Conservation (phyloP, 1,140 invertebrate species). For the Hyles vespertilio region DNA sequence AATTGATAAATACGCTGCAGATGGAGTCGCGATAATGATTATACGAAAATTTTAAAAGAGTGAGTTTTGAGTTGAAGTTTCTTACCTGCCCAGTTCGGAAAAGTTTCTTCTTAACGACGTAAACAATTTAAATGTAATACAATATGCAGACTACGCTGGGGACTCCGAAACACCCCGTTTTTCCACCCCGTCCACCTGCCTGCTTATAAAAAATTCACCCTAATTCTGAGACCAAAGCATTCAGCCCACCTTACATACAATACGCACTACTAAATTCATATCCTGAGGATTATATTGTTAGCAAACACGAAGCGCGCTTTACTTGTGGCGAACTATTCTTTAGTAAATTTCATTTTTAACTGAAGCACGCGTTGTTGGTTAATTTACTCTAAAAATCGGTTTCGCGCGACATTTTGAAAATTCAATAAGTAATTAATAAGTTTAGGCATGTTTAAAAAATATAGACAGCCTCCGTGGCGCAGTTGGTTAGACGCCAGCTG, state of each 20-base stretch:
- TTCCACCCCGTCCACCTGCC: conserved; percentile 38
- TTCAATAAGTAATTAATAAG: too few relatives aligned
- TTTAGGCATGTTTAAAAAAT: too few relatives aligned
- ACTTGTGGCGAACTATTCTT: too few relatives aligned
- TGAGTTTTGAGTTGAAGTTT: conserved; percentile 29
- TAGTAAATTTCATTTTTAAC: too few relatives aligned
- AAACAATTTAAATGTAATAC: conserved; percentile 74
- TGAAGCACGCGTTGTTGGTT: too few relatives aligned
- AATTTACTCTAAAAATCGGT: too few relatives aligned
- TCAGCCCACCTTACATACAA: conserved; percentile 26
- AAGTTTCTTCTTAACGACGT: conserved; percentile 71
- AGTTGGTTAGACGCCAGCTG: too few relatives aligned
- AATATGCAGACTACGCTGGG: conserved; percentile 59
- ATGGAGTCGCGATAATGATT: conserved; percentile 16
- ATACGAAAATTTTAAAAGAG: conserved; percentile 38
- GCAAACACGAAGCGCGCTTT: conserved; percentile 4
- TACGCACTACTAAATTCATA: conserved; percentile 27
- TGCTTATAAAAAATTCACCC: conserved; percentile 61
- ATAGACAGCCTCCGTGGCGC: too few relatives aligned
- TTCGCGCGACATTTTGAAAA: too few relatives aligned
- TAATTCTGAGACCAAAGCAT: conserved; percentile 29
- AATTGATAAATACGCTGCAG: not conserved
- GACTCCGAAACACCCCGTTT: conserved; percentile 23
- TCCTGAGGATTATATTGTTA: conserved; percentile 21
- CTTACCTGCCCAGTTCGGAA: conserved; percentile 38